phyloP scores from a whole-genome alignment of 2,113 vertebrate species.

The Phalacrocorax brasilianus region DNA sequence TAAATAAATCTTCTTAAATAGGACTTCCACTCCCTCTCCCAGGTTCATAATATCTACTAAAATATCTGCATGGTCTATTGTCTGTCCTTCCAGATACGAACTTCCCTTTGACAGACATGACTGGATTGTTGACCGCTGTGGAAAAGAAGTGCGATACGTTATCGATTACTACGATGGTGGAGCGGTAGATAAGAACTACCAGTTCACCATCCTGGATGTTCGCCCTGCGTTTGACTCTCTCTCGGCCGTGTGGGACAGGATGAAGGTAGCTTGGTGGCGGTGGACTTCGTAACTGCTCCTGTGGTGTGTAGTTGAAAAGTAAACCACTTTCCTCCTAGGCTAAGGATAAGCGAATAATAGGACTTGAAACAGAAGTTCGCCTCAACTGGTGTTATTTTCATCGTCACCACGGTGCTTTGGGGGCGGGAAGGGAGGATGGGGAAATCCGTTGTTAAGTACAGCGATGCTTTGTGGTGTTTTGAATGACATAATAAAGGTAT shows the following conservation, averaged over 20 bases:
- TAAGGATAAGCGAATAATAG: background rate
- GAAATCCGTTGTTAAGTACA: background rate
- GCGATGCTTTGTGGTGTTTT: background rate
- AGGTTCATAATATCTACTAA: background rate
- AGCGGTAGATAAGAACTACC: slow-evolving; percentile 82
- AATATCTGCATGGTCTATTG: rapidly evolving
- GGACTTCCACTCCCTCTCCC: background rate
- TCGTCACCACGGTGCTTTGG: background rate
- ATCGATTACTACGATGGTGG: slow-evolving; percentile 96
- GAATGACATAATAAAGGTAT: slow-evolving; percentile 4
- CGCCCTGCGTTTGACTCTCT: slow-evolving; percentile 91
- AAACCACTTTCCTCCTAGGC: background rate
- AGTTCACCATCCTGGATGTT: slow-evolving; percentile 93
- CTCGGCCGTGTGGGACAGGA: slow-evolving; percentile 90
- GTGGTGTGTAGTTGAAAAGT: background rate
- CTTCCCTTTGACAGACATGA: slow-evolving; percentile 94
- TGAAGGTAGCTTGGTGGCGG: slow-evolving; percentile 95
- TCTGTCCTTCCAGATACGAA: slow-evolving; percentile 81
- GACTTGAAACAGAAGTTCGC: background rate
- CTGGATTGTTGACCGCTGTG: slow-evolving; percentile 94
- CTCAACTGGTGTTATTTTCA: background rate
- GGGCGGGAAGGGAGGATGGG: background rate
- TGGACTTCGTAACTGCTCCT: slow-evolving; percentile 84
- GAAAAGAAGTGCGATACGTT: slow-evolving; percentile 90
- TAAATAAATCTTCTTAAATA: background rate